Evolutionary conservation across 2,888 invertebrate species (phyloP).

Genomic region (Pseudococcus viburni): DNA sequence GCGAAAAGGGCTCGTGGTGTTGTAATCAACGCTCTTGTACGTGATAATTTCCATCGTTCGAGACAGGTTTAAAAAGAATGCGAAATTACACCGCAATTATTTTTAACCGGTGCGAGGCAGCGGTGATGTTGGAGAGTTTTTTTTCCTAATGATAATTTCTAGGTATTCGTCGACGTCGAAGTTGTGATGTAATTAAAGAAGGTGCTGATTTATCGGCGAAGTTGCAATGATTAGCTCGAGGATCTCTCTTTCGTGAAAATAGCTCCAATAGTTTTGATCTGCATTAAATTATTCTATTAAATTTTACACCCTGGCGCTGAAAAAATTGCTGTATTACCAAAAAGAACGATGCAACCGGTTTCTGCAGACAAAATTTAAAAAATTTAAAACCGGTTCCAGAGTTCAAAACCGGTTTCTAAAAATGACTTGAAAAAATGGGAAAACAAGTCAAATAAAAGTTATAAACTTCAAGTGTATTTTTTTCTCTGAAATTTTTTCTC

Average conservation of each 20-base stretch:
- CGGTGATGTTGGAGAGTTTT: not conserved
- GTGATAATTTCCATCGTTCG: not conserved
- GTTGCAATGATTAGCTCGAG: not conserved
- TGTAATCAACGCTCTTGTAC: slow-evolving; percentile 2
- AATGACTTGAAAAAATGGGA: no score
- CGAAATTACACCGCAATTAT: slow-evolving; percentile 6
- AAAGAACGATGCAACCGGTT: no score
- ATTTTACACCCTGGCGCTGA: no score
- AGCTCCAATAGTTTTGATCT: not conserved
- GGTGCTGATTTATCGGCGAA: not conserved
- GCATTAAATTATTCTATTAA: no score
- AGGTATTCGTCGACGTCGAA: not conserved
- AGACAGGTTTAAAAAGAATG: not conserved
- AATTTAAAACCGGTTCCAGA: no score
- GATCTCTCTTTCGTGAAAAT: not conserved
- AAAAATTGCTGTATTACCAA: no score
- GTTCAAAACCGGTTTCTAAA: no score
- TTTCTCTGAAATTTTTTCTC: no score
- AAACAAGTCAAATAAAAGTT: no score
- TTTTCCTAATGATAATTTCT: not conserved
- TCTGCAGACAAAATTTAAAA: no score
- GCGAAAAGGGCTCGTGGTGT: not conserved
- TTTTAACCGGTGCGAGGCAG: slow-evolving; percentile 6
- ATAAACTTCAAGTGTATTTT: no score
- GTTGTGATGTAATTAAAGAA: not conserved